A percentile compares a stretch with the other conserved stretches of the same genome.
Conservation (phyloP, 2,113 vertebrate species). For the Grammomys dolichurus region DNA sequence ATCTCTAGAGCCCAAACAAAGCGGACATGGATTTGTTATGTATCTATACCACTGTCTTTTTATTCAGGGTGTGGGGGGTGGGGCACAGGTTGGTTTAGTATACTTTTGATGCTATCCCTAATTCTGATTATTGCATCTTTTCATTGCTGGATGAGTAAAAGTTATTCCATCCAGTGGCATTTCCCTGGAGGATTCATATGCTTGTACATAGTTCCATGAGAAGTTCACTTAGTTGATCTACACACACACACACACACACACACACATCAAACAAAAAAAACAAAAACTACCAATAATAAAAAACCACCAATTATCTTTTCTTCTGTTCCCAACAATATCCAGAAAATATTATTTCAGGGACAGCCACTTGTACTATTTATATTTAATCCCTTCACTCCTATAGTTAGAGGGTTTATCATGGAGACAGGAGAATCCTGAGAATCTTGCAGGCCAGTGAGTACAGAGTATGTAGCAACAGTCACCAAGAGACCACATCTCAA, state of each 20-base stretch:
- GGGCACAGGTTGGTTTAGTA: neutral
- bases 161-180: neutral
- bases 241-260: neutral
- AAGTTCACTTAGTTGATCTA: neutral
- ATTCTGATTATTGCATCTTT: neutral
- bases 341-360: neutral
- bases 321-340: neutral
- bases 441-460: neutral
- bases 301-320: neutral
- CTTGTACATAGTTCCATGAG: neutral
- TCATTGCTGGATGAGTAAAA: neutral
- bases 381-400: neutral
- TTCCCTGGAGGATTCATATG: neutral
- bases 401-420: neutral
- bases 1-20: neutral
- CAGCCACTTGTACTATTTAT: neutral
- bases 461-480: neutral
- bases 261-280: neutral
- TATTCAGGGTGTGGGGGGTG: neutral
- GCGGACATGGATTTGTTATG: neutral
- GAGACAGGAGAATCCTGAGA: neutral
- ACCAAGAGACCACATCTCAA: neutral
- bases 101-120: neutral
- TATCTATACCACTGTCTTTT: neutral
- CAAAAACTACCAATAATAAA: neutral